Percentiles rank a stretch among this genome's conserved stretches.
phyloP scores from a whole-genome alignment of 2,888 invertebrate species.

The Caenorhabditis sp. region DNA sequence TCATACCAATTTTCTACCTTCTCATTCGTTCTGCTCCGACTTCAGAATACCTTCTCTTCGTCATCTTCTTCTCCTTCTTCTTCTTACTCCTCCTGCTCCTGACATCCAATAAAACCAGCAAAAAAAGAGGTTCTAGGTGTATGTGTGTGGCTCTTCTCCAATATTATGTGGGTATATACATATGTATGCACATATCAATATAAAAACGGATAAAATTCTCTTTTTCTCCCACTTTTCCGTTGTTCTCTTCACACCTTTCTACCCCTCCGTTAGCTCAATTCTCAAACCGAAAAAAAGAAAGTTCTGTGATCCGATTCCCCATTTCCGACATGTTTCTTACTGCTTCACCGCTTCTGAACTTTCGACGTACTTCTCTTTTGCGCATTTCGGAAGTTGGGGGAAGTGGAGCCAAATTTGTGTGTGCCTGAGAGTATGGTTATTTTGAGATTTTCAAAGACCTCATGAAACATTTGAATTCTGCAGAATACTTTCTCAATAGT shows the following conservation, averaged over 20 bases:
- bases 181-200: slow-evolving; percentile 59
- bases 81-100: slow-evolving; percentile 15
- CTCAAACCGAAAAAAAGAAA: slow-evolving; percentile 9
- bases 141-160: slow-evolving; percentile 47
- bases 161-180: slow-evolving; percentile 59
- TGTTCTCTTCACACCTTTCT: slow-evolving; percentile 44
- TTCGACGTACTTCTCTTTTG: slow-evolving; percentile 36
- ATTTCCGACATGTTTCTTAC: slow-evolving; percentile 43
- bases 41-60: not conserved
- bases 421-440: slow-evolving; percentile 1
- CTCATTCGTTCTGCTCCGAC: slow-evolving; percentile 1
- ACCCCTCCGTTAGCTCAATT: slow-evolving; percentile 8
- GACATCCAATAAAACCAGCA: slow-evolving; percentile 48
- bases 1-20: slow-evolving; percentile 57
- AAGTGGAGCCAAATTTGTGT: slow-evolving; percentile 22
- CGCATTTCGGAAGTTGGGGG: slow-evolving; percentile 35
- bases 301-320: slow-evolving; percentile 42
- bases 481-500: slow-evolving; percentile 9
- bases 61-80: not conserved
- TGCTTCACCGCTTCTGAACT: slow-evolving; percentile 64
- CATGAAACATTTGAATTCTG: not conserved
- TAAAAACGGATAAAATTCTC: slow-evolving; percentile 54
- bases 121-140: slow-evolving; percentile 34
- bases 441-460: slow-evolving; percentile 14
- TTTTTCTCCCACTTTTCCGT: slow-evolving; percentile 27